phyloP scores from a whole-genome alignment of 2,888 invertebrate species.

The Ectobius pallidus region DNA sequence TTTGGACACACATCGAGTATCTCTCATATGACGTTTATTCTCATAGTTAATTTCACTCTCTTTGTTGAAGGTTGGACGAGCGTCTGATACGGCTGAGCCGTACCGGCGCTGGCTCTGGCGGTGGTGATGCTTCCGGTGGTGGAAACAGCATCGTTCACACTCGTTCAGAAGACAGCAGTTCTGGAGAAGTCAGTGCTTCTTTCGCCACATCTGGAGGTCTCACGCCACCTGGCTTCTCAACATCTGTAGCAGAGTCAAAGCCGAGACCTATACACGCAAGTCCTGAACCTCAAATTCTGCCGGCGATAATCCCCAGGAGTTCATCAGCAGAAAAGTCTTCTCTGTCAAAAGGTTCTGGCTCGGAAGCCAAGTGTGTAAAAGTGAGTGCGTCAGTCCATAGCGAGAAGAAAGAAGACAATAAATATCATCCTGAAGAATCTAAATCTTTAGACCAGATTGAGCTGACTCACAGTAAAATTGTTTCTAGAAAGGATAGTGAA shows the following conservation, averaged over 20 bases:
- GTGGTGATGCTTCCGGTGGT: conserved; percentile 28
- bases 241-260: conserved; percentile 37
- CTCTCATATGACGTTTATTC: no score
- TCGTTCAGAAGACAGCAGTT: conserved; percentile 50
- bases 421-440: conserved; percentile 18
- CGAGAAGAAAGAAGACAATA: conserved; percentile 45
- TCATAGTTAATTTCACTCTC: neutral
- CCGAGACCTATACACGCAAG: neutral
- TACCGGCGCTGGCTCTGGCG: conserved; percentile 45
- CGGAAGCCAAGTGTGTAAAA: conserved; percentile 43
- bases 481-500: neutral
- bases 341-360: neutral
- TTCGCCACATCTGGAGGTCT: conserved; percentile 43
- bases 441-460: neutral
- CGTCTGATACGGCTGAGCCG: conserved; percentile 59
- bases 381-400: conserved; percentile 53
- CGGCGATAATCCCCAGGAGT: neutral
- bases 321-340: conserved; percentile 37
- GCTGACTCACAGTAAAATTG: neutral
- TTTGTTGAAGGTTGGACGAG: conserved; percentile 64
- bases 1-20: no score
- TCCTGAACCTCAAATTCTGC: neutral
- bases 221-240: conserved; percentile 45
- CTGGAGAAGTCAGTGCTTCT: conserved; percentile 46
- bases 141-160: conserved; percentile 41